These are phyloP conservation scores for Threskiornis aethiopicus DNA, from an alignment of 2,797 vertebrate species.

Conservation along the genomic window DNA sequence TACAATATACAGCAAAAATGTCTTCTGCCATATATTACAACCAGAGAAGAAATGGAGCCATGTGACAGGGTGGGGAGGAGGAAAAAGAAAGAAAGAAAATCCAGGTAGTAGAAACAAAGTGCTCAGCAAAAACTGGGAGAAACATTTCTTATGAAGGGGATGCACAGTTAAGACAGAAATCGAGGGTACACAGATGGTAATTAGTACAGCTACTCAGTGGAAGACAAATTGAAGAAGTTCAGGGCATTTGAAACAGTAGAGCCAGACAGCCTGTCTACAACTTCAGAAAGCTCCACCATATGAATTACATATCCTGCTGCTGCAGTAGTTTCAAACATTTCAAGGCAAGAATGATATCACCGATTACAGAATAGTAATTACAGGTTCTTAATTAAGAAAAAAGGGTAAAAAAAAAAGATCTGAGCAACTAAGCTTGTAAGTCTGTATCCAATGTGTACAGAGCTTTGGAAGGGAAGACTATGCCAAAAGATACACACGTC, in stretches of 20 bases:
- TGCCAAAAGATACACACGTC: accelerated
- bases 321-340: background rate
- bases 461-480: background rate
- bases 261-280: background rate
- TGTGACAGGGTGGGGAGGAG: no score
- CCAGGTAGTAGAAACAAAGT: background rate
- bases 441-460: accelerated
- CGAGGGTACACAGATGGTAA: background rate
- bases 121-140: background rate
- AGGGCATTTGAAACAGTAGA: background rate
- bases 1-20: accelerated
- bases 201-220: background rate
- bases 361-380: background rate
- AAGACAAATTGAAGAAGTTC: background rate
- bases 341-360: accelerated
- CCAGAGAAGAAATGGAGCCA: background rate
- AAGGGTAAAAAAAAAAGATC: no score
- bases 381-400: background rate
- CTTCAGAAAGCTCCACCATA: background rate
- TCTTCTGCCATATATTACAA: background rate
- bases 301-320: accelerated
- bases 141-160: background rate
- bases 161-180: background rate
- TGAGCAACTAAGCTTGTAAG: background rate
- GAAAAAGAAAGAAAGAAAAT: background rate